Evolutionary conservation across 1,140 invertebrate genomes (phyloP), one percentile per base, ranked within the genome.

Genomic region (Diplogasteroides magnus): DNA sequence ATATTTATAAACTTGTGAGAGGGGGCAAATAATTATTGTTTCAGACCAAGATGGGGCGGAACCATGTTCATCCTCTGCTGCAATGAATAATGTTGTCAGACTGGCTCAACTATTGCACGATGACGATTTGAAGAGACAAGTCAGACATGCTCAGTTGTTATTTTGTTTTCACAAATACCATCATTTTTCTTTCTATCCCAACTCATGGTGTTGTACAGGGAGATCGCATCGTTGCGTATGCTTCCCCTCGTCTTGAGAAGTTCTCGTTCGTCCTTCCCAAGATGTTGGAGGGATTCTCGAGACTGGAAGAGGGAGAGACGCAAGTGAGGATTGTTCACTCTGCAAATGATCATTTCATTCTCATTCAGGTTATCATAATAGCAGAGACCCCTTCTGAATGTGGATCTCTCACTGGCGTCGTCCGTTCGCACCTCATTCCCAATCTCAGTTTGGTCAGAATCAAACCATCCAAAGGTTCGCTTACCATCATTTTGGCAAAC

Each of bases 41-140:
- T 56, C 80, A 94, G 93, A 93, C 84, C 90, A 94, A 84, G 93
- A 96, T 84, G 92, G 92, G 3, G 93, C 93, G 0, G 93, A 96
- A 79, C 93, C 93, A 0, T 90, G 89, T 64, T 90, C 91, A 19
- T 96, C 95, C 84, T 94, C 92, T n/a, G 89, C 95, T 3, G 86
- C 91, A 0, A 89, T 89, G 25, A 86, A 87, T 68, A 97, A 96
- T 86, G 84, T 96, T 23, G 83, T 91, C 23, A 86, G 91, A 0
- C 84, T 96, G 23, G 86, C 88, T 0, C 85, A 87, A 1, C 88
- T 90, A 69, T 85, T 90, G 6, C 87, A 89, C 77, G 86, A 87
- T 25, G 75, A 75, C 25, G 68, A 77, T 15, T 11, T 48, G 37
- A 19, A 11, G 6, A 19, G 19, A 11, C 37, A 48, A 19, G 37